Conservation (phyloP, 2,888 invertebrate genomes). For the Geotrupes spiniger region DNA sequence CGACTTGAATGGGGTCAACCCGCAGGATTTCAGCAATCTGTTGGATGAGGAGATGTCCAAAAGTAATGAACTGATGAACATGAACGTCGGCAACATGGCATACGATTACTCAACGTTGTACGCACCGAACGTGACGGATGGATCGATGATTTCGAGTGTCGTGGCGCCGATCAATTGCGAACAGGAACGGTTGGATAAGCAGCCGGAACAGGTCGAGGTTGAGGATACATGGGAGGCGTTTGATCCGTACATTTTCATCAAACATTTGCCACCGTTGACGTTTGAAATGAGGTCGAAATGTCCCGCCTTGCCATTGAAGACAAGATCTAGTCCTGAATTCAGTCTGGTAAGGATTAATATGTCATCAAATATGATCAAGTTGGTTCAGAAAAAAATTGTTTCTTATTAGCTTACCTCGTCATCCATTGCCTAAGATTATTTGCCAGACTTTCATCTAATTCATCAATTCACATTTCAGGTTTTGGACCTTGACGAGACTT, state of each 20-base stretch:
- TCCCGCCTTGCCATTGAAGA: conserved; percentile 87
- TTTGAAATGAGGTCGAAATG: conserved; percentile 70
- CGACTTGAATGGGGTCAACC: conserved; percentile 46
- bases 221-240: conserved; percentile 74
- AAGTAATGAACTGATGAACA: conserved; percentile 40
- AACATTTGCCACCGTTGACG: conserved; percentile 81
- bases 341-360: conserved; percentile 78
- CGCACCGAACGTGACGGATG: conserved; percentile 21
- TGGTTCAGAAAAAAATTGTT: too few relatives aligned
- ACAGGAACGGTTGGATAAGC: conserved; percentile 43
- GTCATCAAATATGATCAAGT: background rate
- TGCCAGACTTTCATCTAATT: too few relatives aligned
- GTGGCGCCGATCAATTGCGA: conserved; percentile 29
- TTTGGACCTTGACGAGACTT: conserved; percentile 78
- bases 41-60: conserved; percentile 54
- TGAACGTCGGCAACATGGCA: conserved; percentile 36
- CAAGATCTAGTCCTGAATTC: conserved; percentile 88
- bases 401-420: too few relatives aligned
- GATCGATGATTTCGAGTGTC: conserved; percentile 41
- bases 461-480: too few relatives aligned
- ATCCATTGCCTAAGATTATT: too few relatives aligned
- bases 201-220: conserved; percentile 48
- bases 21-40: conserved; percentile 54
- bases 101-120: conserved; percentile 38
- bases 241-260: conserved; percentile 88